Base-by-base conservation (phyloP, 1,140 invertebrate genomes). In the Hyles euphorbiae region DNA sequence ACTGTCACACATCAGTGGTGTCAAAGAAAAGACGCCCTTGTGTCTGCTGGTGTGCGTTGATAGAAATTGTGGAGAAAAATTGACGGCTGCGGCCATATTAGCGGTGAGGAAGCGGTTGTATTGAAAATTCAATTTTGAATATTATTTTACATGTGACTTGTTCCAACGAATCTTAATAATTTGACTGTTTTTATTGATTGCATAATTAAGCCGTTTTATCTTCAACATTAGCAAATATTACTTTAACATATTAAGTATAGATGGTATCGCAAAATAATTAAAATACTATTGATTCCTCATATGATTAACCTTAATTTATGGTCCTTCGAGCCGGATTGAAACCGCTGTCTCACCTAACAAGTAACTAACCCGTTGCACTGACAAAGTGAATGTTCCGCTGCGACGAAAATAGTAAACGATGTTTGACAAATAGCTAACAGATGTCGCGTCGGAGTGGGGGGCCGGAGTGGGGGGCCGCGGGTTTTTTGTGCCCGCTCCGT, bases 401-500 rank as follows among this genome's bases (percentile, higher is more conserved):
- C 70, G 63, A 78, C 76, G 67, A 83, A 85, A 85, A 83, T 83
- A 87, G 80, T 83, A 83, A 80, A 78, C 74, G 81, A 83, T 84
- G 81, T 84, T 83, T 87, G 81, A 84, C 83, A 87, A 84, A 84
- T 82, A 81, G 76, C 70, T 67, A 77, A 74, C 83, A 87, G 83
- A 84, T 87, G 81, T 81, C 74, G 78, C 63, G 46, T 45, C 53
- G 52, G 55, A 66, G 66, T 66, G 72, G 71, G 72, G 65, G 64
- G 65, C 68, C 54, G n/a, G 22, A 22, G 2, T 66, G 72, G 71
- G 72, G 65, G 64, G 65, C 67, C 54, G n/a, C 33, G 32, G 8
- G 46, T 44, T 54, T 54, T 54, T 54, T 54, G 36, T 5, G 11
- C 43, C 9, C 53, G 11, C 53, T 9, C 43, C 34, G 22, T 22